Conservation (phyloP, 2,888 invertebrate species). For the Sarcophaga variegata region DNA sequence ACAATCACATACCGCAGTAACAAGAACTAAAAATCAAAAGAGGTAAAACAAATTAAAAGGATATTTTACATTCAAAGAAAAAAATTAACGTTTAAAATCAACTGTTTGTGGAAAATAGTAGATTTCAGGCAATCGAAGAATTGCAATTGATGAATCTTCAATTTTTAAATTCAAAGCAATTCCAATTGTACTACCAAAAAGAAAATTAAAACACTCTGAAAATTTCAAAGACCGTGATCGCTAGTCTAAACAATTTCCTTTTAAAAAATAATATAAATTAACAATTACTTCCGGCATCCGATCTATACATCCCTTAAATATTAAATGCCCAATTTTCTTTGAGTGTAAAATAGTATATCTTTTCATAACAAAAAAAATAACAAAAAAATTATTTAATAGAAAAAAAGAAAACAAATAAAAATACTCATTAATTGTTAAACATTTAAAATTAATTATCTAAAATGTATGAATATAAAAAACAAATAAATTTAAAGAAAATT, state of each 20-base stretch:
- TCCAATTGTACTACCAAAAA: too few relatives aligned
- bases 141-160: too few relatives aligned
- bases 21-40: constrained; percentile 19
- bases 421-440: constrained; percentile 74
- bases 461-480: constrained; percentile 67
- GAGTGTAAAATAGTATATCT: constrained; percentile 34
- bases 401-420: constrained; percentile 70
- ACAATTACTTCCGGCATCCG: not conserved
- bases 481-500: not conserved
- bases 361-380: constrained; percentile 45
- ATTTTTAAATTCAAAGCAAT: too few relatives aligned
- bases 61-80: not conserved
- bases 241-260: too few relatives aligned
- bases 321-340: constrained; percentile 6
- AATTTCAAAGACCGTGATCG: too few relatives aligned
- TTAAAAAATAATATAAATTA: too few relatives aligned
- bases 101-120: too few relatives aligned
- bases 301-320: not conserved
- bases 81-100: too few relatives aligned
- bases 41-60: not conserved
- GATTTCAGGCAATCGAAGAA: too few relatives aligned
- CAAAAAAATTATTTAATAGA: constrained; percentile 64
- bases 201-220: too few relatives aligned
- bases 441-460: constrained; percentile 68
- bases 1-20: constrained; percentile 7